Evolutionary conservation across 2,113 vertebrate species (phyloP).

Genomic region (Dissostichus mawsoni): DNA sequence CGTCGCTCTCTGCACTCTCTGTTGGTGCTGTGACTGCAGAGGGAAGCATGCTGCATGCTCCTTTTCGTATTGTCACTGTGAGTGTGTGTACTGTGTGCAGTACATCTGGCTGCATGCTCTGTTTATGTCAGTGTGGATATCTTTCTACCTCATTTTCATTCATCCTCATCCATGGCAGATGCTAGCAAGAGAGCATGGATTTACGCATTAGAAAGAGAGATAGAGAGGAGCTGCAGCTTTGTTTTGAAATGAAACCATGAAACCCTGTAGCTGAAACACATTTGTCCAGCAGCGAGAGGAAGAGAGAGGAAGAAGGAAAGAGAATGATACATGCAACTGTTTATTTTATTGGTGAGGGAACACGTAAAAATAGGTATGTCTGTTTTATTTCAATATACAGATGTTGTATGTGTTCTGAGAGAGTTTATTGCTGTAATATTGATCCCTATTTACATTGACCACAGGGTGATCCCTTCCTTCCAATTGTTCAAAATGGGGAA

Average conservation of each 20-base stretch:
- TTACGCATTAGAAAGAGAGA: background rate
- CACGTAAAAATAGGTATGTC: too few species aligned
- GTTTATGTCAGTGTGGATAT: conserved; percentile 1
- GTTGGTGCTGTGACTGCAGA: conserved; percentile 70
- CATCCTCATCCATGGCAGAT: background rate
- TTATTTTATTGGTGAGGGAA: background rate
- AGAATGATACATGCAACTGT: background rate
- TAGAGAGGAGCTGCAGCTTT: conserved; percentile 2
- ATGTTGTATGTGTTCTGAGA: background rate
- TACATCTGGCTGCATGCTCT: conserved; percentile 4
- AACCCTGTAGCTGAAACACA: conserved; percentile 1
- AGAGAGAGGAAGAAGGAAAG: background rate
- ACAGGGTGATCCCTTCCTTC: background rate
- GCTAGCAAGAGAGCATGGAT: conserved; percentile 4
- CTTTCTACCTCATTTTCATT: conserved; percentile 2
- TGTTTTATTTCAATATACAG: background rate
- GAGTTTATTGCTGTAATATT: background rate
- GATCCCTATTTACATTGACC: background rate
- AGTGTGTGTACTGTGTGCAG: background rate
- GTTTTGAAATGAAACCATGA: conserved; percentile 1
- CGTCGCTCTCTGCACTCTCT: conserved; percentile 13
- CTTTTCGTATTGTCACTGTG: conserved; percentile 18
- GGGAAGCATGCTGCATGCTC: conserved; percentile 46
- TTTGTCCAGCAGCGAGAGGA: conserved; percentile 3
- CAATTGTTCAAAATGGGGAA: background rate